Base-by-base conservation (phyloP, 2,888 invertebrate genomes). In the Drosophila quinaria region DNA sequence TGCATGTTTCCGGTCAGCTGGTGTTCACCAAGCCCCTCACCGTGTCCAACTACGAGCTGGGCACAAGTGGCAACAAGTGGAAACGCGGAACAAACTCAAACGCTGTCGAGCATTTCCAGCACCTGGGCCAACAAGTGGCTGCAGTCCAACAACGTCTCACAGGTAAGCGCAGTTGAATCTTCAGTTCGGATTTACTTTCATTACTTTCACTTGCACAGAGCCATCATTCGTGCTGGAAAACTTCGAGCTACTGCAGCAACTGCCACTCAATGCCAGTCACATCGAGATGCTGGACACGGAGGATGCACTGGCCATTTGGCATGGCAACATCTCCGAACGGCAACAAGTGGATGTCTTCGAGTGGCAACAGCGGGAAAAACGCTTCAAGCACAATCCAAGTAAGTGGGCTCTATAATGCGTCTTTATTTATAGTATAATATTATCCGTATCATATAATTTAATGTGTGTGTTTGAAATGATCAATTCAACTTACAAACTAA, bases 191-290 rank as follows among this genome's bases (percentile, higher is more conserved):
- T 8, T 29, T 29, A 29, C 1, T 8, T 8, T 29, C 8, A 29
- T 8, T 29, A 8, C 8, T 29, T 8, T 29, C 8, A 29, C 8
- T 29, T 5, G 8, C 59, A 15, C 37, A 71, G 74, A 90, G 74
- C 66, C 65, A 10, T 63, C 37, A 1, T 71, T 49, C 66, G 81
- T 89, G 39, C 64, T 92, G 41, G 79, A 89, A 13, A 81, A 87
- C 66, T 91, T 92, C 60, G 72, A 79, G 29, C n/a, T 91, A 3
- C 72, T 89, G 5, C 92, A 92, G 67, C 76, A 70, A 11, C 47
- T 92, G 4, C 47, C 67, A 0, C 66, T 82, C 1, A 67, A 77
- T 41, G 76, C 77, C 1, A 82, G 71, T 13, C 72, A 75, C 41
- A 33, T 92, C 2, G 63, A 87, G 15, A 59, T 79, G 6, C 13